Evolutionary conservation across 2,888 invertebrate species (phyloP).

Genomic region (Trichopoda pennipes): DNA sequence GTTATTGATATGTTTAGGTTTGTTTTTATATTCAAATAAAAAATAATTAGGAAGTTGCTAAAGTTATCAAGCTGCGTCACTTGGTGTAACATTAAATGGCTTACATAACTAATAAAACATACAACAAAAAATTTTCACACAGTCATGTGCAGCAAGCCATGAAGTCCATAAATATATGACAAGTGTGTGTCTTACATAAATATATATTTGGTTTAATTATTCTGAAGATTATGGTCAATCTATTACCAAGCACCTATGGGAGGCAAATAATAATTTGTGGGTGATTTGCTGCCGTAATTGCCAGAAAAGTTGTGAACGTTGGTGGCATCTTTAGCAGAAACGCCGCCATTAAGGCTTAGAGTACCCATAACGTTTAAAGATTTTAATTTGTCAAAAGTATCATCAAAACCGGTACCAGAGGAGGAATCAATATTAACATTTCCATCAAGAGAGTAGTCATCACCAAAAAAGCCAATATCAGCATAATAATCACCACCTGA

Average conservation of each 20-base stretch:
- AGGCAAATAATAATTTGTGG: too few species aligned
- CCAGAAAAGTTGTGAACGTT: too few species aligned
- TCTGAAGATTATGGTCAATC: not conserved
- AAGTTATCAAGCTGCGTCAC: slow-evolving; percentile 22
- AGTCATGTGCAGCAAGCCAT: not conserved
- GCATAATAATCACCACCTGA: too few species aligned
- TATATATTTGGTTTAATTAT: too few species aligned
- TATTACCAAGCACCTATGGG: not conserved
- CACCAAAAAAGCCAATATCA: too few species aligned
- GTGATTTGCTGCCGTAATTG: too few species aligned
- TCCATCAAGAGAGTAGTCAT: too few species aligned
- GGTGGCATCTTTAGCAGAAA: too few species aligned
- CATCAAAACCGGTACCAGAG: not conserved
- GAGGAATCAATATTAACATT: not conserved
- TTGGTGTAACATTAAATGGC: not conserved
- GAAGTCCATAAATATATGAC: not conserved
- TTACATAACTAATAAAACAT: not conserved
- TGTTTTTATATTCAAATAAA: slow-evolving; percentile 9
- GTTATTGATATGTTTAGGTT: slow-evolving; percentile 13
- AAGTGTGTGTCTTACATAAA: not conserved
- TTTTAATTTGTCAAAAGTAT: too few species aligned
- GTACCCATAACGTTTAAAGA: too few species aligned
- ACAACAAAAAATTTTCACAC: not conserved
- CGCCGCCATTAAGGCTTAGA: too few species aligned
- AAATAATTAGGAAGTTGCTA: slow-evolving; percentile 22